A percentile compares a stretch with the other conserved stretches of the same genome.
Evolutionary conservation across 2,113 vertebrate species (phyloP).

Genomic region (Loxodonta africana): DNA sequence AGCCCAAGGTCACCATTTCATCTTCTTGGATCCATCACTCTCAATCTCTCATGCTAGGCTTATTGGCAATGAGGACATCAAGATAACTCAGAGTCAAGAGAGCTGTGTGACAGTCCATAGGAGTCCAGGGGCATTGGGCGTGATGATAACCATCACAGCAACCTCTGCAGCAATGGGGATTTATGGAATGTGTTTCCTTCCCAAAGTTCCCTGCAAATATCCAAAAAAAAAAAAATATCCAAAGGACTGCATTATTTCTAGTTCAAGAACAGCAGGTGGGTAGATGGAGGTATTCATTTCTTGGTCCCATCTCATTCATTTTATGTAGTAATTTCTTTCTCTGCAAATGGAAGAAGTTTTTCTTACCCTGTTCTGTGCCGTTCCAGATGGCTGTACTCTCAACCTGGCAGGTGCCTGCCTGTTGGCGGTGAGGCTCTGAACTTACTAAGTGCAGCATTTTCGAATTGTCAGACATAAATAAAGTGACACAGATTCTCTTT

Average conservation of each 20-base stretch:
- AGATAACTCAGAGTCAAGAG: constrained; percentile 62
- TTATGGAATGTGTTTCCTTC: constrained; percentile 69
- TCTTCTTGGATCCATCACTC: constrained; percentile 10
- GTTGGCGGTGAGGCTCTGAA: constrained; percentile 68
- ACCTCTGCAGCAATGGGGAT: constrained; percentile 59
- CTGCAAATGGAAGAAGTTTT: constrained; percentile 74
- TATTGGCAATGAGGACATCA: constrained; percentile 40
- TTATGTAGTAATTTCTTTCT: constrained; percentile 77
- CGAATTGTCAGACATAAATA: constrained; percentile 56
- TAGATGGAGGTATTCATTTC: constrained; percentile 57
- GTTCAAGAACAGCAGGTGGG: constrained; percentile 67
- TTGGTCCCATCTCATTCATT: constrained; percentile 63
- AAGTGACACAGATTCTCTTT: neutral
- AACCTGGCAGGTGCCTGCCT: constrained; percentile 71
- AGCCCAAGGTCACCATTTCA: constrained; percentile 41
- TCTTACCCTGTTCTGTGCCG: constrained; percentile 56
- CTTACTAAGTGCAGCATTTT: constrained; percentile 67
- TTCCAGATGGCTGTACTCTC: constrained; percentile 75
- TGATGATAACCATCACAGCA: constrained; percentile 43
- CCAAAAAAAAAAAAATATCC: constrained; percentile 65
- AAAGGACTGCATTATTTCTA: constrained; percentile 74
- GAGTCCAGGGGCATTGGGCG: constrained; percentile 6
- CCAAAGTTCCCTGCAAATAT: constrained; percentile 72
- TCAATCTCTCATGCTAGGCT: neutral
- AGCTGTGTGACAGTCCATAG: constrained; percentile 1